Base-by-base conservation (phyloP, 2,797 vertebrate species). In the Ficedula albicollis region DNA sequence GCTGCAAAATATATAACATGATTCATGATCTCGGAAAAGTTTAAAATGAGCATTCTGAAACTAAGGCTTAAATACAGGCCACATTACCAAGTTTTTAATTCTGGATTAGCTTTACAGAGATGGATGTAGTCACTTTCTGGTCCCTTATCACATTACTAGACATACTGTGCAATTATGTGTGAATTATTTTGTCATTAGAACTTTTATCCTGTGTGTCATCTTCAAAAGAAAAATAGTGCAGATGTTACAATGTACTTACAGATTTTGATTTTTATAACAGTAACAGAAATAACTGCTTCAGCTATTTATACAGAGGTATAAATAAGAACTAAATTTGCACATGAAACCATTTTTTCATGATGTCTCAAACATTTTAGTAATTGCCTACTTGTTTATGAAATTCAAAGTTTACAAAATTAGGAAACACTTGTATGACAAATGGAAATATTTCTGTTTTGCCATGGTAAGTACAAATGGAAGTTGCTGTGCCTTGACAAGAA, bases 1-100 rank as follows among this genome's bases (percentile, higher is more conserved):
- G 99, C 99, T 99, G 69, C 15, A 70, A 94, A 93, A 67, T 7
- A 94, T n/a, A 54, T 39, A 69, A 46, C 10, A 14, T 3, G 9
- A 49, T 32, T 84, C 60, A 83, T 9, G 11, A 58, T 9, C 41
- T 25, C 36, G 19, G 64, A 75, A 48, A 78, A 6, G 34, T 32
- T 44, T 51, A 68, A 5, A 82, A 80, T 1, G 0, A 68, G 19
- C 34, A 17, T 48, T 72, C 36, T 68, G 55, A 91, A 88, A 60
- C 11, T n/a, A 56, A 83, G 44, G 12, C 77, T 82, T 52, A 88
- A 70, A 64, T 38, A 70, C 0, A 74, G 30, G 58, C 29, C 62
- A 15, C 13, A 25, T 32, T 36, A 43, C 3, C 38, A 56, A 10
- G 12, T 20, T 54, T 91, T 58, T 13, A 20, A 41, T 23, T 90